Evolutionary conservation across 2,888 invertebrate genomes (phyloP), one percentile per base, ranked within the genome.

Genomic region (Hirtodrosophila histrioides): DNA sequence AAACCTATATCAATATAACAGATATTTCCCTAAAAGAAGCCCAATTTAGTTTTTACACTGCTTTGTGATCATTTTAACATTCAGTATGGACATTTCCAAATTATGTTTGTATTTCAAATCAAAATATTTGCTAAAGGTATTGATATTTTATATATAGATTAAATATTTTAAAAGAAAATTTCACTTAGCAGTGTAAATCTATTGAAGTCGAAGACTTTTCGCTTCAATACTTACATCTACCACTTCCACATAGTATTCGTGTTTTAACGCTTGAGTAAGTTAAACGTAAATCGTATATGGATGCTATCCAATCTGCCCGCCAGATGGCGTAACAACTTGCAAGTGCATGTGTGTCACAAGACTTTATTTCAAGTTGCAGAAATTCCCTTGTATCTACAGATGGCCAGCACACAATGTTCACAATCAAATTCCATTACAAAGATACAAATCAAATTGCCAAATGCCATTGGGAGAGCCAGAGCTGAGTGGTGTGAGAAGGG

Each of bases 371-470:
- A 40, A 40, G 27, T 17, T 41, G 37, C 9, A 50, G 35, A 56
- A 55, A 56, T 48, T 41, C 48, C n/a, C 64, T 31, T 64, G 62
- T 75, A 55, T 66, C 65, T 58, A 61, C 79, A 82, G 86, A 63
- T 78, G 66, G 62, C 58, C 66, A 60, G 40, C 51, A 37, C 29
- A 45, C 65, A 68, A 63, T 69, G 50, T 51, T 58, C 73, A 54
- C 62, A 51, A 45, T 50, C 53, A 61, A 81, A 86, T 82, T 86
- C 85, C 82, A 86, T 82, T 82, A 86, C 66, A 53, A 45, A 81
- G 87, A 82, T 82, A 82, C 85, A 82, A 82, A 82, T 82, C 87
- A 82, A 84, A 84, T 84, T 78, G 81, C 60, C 65, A 66, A 80
- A 66, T 61, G 45, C 44, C 51, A 58, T 40, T 9, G 37, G 11